Evolutionary conservation across 2,888 invertebrate genomes (phyloP).

Genomic region (Diaperis boleti): DNA sequence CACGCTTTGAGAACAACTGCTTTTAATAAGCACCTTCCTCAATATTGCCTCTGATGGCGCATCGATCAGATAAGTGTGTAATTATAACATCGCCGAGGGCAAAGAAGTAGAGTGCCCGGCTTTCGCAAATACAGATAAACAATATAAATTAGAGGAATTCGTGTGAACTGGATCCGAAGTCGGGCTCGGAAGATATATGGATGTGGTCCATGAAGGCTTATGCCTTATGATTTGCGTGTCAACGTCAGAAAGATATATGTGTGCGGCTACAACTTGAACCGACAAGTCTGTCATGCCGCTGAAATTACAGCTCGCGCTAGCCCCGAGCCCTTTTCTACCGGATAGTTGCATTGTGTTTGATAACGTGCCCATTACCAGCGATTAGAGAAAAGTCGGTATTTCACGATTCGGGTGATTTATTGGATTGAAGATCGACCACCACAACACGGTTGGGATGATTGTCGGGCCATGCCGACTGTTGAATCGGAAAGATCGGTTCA

Average conservation of each 20-base stretch:
- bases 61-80: slow-evolving; percentile 59
- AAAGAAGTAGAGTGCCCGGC: slow-evolving; percentile 19
- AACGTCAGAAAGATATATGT: slow-evolving; percentile 58
- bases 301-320: slow-evolving; percentile 56
- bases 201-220: slow-evolving; percentile 40
- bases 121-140: slow-evolving; percentile 49
- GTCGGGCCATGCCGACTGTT: background rate
- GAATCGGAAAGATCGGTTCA: background rate
- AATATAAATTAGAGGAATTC: slow-evolving; percentile 46
- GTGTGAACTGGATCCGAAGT: slow-evolving; percentile 37
- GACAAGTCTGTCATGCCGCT: slow-evolving; percentile 42
- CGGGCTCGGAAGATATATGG: slow-evolving; percentile 37
- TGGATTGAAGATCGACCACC: slow-evolving; percentile 5
- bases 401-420: slow-evolving; percentile 41
- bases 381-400: slow-evolving; percentile 39
- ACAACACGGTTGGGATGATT: background rate
- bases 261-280: slow-evolving; percentile 25
- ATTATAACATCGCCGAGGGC: slow-evolving; percentile 53
- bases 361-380: slow-evolving; percentile 40
- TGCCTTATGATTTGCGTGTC: slow-evolving; percentile 59
- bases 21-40: slow-evolving; percentile 64
- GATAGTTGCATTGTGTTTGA: slow-evolving; percentile 52
- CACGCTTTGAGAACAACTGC: slow-evolving; percentile 57
- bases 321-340: slow-evolving; percentile 54
- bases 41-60: slow-evolving; percentile 57